Base-by-base conservation (phyloP, 2,888 invertebrate species). In the Keiferia lycopersicella region DNA sequence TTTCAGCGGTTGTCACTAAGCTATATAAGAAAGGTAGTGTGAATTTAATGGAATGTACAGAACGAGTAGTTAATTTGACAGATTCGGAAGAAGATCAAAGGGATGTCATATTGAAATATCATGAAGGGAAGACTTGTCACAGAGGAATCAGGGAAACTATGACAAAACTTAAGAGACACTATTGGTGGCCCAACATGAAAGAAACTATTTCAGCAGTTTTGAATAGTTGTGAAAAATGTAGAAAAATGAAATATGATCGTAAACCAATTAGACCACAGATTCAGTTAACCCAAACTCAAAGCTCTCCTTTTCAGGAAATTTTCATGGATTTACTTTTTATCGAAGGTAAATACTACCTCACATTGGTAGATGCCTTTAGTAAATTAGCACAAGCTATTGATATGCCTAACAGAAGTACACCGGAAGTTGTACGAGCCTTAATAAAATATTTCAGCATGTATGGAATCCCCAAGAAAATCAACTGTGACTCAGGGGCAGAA, bases 311-410 rank as follows among this genome's bases (percentile, higher is more conserved):
- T 57, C 64, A 72, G 26, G 72, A 77, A 70, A 7, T 73, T 8
- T 75, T 73, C 30, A 73, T 72, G 0, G 73, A 71, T 39, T 8
- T 69, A 34, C 69, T 73, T n/a, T 41, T 30, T 0, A 70, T 71
- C 11, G 68, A 70, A 59, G 62, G 64, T 4, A 73, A 26, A 26
- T 26, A 26, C 26, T 26, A 61, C 16, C 34, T 72, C 1, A 73
- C 73, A 0, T 59, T 69, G 4, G 56, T 73, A 16, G 73, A 75
- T 61, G 70, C 74, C 0, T 75, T 75, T 57, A 74, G 71, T 38
- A 74, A 75, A 66, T 26, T 75, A 62, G 74, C 69, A 10, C 74
- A 76, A 65, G 75, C 74, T 0, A 59, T 74, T 0, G 57, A 69
- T 30, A 67, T 77, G n/a, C 11, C 61, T 14, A 71, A 70, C 51